Evolutionary conservation across 2,797 vertebrate genomes (phyloP).

Genomic region (Novumbra hubbsi): DNA sequence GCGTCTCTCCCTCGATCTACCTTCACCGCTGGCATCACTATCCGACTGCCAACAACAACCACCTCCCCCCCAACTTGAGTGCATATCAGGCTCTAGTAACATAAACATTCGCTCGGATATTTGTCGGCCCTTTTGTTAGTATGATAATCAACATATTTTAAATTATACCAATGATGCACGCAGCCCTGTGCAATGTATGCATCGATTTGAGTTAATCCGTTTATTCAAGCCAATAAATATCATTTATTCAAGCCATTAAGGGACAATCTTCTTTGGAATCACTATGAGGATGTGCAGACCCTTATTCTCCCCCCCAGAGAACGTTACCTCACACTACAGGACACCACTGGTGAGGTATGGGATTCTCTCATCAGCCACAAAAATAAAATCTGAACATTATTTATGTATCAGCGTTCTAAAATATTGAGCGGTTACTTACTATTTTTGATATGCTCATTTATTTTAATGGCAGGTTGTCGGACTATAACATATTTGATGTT

Average conservation of each 20-base stretch:
- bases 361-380: constrained; percentile 8
- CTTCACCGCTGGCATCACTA: no score
- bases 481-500: neutral
- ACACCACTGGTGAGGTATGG: constrained; percentile 19
- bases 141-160: no score
- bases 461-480: no score
- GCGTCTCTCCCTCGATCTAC: no score
- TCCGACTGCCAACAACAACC: no score
- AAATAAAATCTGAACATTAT: constrained; percentile 7
- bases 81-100: no score
- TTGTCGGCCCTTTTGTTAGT: no score
- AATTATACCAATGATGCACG: no score
- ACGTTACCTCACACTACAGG: neutral
- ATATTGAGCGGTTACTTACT: constrained; percentile 5
- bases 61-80: no score
- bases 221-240: constrained; percentile 13
- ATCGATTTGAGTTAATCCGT: constrained; percentile 3
- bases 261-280: constrained; percentile 19
- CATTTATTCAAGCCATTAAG: constrained; percentile 3
- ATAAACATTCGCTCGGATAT: no score
- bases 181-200: constrained; percentile 25
- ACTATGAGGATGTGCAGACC: constrained; percentile 9
- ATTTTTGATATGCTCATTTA: neutral
- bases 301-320: no score
- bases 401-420: constrained; percentile 10